Percentiles rank a stretch among this genome's conserved stretches.
These are phyloP conservation scores for Drosophila bipectinata DNA, from an alignment of 1,140 invertebrate species.

Conservation along the genomic window DNA sequence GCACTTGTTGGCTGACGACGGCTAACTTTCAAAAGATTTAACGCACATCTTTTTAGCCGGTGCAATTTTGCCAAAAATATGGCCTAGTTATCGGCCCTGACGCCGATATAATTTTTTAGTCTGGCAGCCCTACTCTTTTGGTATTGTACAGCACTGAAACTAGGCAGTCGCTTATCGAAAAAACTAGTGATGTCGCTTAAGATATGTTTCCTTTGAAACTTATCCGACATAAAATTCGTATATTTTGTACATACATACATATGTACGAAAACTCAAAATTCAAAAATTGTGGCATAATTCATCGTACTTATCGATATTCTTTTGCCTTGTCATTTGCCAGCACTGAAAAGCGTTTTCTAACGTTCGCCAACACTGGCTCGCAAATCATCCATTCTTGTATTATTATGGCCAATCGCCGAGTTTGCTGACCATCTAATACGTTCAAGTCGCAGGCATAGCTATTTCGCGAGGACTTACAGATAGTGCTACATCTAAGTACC, in stretches of 20 bases:
- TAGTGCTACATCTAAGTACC: not conserved
- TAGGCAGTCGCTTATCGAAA: not conserved
- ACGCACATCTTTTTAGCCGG: not conserved
- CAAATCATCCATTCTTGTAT: slow-evolving; percentile 42
- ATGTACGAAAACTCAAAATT: slow-evolving; percentile 55
- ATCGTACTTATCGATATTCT: slow-evolving; percentile 34
- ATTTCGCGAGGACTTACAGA: not conserved
- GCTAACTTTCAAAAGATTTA: not conserved
- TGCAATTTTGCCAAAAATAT: not conserved
- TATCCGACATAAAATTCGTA: too few species aligned
- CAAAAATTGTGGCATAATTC: slow-evolving; percentile 16
- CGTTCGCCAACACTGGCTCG: slow-evolving; percentile 29
- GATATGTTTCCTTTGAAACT: too few species aligned
- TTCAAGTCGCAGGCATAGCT: slow-evolving; percentile 4
- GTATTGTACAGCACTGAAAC: not conserved
- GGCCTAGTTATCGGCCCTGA: not conserved
- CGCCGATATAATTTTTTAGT: not conserved
- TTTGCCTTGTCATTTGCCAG: slow-evolving; percentile 24
- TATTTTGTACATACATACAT: slow-evolving; percentile 32
- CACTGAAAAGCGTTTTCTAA: slow-evolving; percentile 31
- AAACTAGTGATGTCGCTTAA: not conserved
- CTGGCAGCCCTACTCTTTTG: too few species aligned
- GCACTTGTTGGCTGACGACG: not conserved
- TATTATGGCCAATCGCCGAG: slow-evolving; percentile 46
- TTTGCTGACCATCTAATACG: not conserved